Percentiles rank a stretch among this genome's conserved stretches.
Evolutionary conservation across 2,888 invertebrate species (phyloP).

Genomic region (Diarsia dahlii): DNA sequence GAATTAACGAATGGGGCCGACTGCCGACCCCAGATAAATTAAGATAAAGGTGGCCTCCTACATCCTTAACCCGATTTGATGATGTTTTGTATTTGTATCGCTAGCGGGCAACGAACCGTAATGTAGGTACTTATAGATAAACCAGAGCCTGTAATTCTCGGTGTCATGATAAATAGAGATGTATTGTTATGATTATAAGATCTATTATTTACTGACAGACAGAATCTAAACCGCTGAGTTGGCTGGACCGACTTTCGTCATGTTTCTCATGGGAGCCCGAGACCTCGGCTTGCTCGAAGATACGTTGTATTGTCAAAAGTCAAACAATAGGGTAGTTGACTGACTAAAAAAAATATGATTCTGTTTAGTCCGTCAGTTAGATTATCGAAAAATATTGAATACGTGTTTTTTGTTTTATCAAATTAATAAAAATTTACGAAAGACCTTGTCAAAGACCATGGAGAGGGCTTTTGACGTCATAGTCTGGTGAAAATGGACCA

Average conservation of each 20-base stretch:
- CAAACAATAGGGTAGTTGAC: no score
- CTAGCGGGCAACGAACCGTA: background rate
- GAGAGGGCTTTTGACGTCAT: no score
- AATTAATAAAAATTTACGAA: no score
- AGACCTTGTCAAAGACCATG: no score
- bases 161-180: background rate
- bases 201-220: background rate
- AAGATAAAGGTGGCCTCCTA: background rate
- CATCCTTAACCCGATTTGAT: background rate
- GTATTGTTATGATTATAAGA: background rate
- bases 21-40: constrained; percentile 2
- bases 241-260: background rate
- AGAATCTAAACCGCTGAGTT: background rate
- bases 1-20: no score
- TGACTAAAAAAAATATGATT: no score
- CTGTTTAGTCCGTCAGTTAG: no score
- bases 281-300: background rate
- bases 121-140: background rate
- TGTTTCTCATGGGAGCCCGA: background rate
- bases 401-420: no score
- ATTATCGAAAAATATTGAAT: no score
- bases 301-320: background rate
- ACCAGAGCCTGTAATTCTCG: background rate
- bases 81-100: background rate
- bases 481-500: no score